Base-by-base conservation (phyloP, 2,797 vertebrate species). In the Leptoclinus maculatus region DNA sequence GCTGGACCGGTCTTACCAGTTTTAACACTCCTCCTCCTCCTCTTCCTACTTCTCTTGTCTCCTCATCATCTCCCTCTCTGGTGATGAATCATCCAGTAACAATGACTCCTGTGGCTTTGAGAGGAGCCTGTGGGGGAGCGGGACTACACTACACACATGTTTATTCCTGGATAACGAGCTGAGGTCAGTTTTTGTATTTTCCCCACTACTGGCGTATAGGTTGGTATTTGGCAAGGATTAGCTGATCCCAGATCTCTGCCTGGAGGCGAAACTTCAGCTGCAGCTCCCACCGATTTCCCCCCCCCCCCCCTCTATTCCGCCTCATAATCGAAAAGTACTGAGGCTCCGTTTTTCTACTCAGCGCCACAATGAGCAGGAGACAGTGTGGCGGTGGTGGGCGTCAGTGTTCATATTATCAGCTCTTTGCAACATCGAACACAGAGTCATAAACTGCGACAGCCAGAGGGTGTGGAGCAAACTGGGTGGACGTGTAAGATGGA, bases 1-100 rank as follows among this genome's bases (percentile, higher is more conserved):
- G 87, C 95, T 99, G 95, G 97, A 99, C 90, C 97, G 98, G 87
- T 97, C 97, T 4, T 99, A 99, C 92, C 97, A 98, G 94, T 99
- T 99, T 95, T 99, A 96, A 96, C 79, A 64, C 49, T 41, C 58
- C 12, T 21, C 51, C 21, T 49, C 67, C 29, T 38, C 64, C 10
- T 66, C 60, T 49, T 78, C 54, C 79, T 85, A 66, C 77, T 84
- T 73, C 80, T 87, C 69, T 78, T 34, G 79, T 88, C 87, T 89
- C 84, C 70, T 89, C 82, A 76, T 84, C 90, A 85, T 90, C 89
- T 78, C 83, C 74, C 88, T 84, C 77, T 79, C 56, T 80, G 86
- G 78, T 21, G 85, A 83, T 92, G 92, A 93, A 89, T 93, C 93
- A 92, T 83, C 78, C 76, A 78, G 87, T 87, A 90, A 91, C 90